Conservation (phyloP, 1,140 invertebrate species). For the Cecropterus lyciades region DNA sequence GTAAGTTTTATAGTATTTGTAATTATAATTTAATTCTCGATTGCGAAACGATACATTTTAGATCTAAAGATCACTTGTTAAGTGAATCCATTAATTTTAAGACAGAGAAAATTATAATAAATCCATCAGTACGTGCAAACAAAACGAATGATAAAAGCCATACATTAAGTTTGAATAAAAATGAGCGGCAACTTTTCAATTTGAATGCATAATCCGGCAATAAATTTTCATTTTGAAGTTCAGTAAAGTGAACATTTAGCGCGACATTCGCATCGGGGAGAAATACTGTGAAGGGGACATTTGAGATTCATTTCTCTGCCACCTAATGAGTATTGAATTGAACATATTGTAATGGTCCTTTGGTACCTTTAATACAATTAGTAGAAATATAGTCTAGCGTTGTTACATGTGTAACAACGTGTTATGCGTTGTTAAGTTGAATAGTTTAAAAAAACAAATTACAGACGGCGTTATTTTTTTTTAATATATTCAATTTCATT, state of each 20-base stretch:
- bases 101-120: background rate
- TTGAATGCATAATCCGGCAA: constrained; percentile 22
- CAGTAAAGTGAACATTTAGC: constrained; percentile 2
- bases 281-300: constrained; percentile 6
- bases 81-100: background rate
- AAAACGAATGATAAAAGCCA: constrained; percentile 8
- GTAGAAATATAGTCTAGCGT: too few relatives aligned
- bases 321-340: background rate
- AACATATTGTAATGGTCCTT: too few relatives aligned
- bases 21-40: too few relatives aligned
- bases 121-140: background rate
- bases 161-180: constrained; percentile 18
- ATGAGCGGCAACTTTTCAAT: constrained; percentile 22
- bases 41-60: too few relatives aligned
- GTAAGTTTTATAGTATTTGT: too few relatives aligned
- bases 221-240: constrained; percentile 29
- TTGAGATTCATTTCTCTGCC: background rate
- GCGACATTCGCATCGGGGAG: constrained; percentile 23
- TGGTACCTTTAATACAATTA: too few relatives aligned
- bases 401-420: too few relatives aligned
- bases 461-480: too few relatives aligned
- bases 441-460: too few relatives aligned
- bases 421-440: too few relatives aligned
- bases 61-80: too few relatives aligned
- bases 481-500: too few relatives aligned